Evolutionary conservation across 2,113 vertebrate species (phyloP).

Genomic region (Apodemus sylvaticus): DNA sequence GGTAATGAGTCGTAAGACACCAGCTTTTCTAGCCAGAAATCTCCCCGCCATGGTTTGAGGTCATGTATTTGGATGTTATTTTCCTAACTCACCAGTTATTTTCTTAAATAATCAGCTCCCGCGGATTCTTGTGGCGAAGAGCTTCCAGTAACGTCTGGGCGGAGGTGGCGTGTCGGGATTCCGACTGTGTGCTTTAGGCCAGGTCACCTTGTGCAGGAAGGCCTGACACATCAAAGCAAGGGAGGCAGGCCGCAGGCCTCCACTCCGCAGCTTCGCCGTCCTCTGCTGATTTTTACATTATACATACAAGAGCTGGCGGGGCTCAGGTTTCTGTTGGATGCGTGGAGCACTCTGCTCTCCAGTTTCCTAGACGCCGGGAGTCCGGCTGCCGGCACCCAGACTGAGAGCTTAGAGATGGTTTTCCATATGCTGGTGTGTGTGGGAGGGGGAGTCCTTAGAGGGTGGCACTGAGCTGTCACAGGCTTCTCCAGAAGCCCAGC

Average conservation of each 20-base stretch:
- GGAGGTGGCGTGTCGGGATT: slow-evolving; percentile 69
- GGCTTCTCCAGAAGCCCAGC: not conserved
- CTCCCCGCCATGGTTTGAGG: slow-evolving; percentile 77
- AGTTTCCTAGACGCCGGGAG: slow-evolving; percentile 74
- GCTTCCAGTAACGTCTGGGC: slow-evolving; percentile 82
- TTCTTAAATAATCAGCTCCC: slow-evolving; percentile 74
- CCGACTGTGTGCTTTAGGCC: slow-evolving; percentile 60
- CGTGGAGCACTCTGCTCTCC: slow-evolving; percentile 38
- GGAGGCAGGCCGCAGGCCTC: slow-evolving; percentile 34
- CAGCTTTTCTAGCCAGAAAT: slow-evolving; percentile 60
- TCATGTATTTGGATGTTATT: slow-evolving; percentile 74
- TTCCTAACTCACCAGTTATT: slow-evolving; percentile 68
- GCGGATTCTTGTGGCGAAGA: slow-evolving; percentile 75
- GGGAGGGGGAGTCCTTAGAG: slow-evolving; percentile 57
- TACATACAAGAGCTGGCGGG: slow-evolving; percentile 77
- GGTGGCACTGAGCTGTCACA: slow-evolving; percentile 38
- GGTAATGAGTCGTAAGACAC: slow-evolving; percentile 49
- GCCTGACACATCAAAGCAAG: not conserved
- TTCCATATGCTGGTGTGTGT: slow-evolving; percentile 43
- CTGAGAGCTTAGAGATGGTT: slow-evolving; percentile 75
- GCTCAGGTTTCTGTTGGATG: slow-evolving; percentile 77
- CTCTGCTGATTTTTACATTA: slow-evolving; percentile 75
- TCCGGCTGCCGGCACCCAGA: slow-evolving; percentile 71
- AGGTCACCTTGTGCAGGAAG: slow-evolving; percentile 72
- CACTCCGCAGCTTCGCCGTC: slow-evolving; percentile 70